Evolutionary conservation across 2,888 invertebrate genomes (phyloP).

Genomic region (Athalia rosae): DNA sequence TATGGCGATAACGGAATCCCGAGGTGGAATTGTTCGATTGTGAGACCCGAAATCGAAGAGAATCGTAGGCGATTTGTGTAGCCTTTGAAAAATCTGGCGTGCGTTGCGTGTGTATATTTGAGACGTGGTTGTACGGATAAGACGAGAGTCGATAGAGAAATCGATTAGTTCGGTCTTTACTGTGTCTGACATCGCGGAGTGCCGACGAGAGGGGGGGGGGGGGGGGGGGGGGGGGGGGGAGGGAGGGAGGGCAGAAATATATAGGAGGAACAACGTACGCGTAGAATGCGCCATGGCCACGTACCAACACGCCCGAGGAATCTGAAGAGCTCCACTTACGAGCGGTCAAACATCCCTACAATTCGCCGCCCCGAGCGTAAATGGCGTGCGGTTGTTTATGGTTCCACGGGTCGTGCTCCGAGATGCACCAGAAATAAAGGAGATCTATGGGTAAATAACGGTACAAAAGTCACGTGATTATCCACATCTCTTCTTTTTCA

Average conservation of each 20-base stretch:
- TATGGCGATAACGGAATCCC: too few species aligned
- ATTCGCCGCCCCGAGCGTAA: conserved; percentile 56
- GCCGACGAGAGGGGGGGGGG: conserved; percentile 51
- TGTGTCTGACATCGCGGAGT: conserved; percentile 48
- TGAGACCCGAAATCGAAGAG: too few species aligned
- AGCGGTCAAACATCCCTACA: conserved; percentile 66
- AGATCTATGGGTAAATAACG: too few species aligned
- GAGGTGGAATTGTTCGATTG: too few species aligned
- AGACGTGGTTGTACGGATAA: neutral
- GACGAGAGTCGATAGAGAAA: conserved; percentile 9
- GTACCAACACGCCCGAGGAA: conserved; percentile 68
- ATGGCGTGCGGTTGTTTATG: conserved; percentile 40
- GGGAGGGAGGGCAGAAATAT: neutral
- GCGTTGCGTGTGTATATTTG: too few species aligned
- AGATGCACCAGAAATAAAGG: too few species aligned
- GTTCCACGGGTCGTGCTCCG: conserved; percentile 14
- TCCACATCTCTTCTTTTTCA: too few species aligned
- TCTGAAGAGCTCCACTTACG: conserved; percentile 63
- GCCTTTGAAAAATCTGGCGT: too few species aligned
- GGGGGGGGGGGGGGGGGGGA: conserved; percentile 46
- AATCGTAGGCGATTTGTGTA: too few species aligned
- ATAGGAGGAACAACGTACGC: conserved; percentile 21
- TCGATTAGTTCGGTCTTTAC: neutral
- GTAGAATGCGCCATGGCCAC: conserved; percentile 42
- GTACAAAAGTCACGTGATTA: too few species aligned